Percentiles rank a stretch among this genome's conserved stretches.
Conservation (phyloP, 2,888 invertebrate genomes). For the Galerucella pusilla region DNA sequence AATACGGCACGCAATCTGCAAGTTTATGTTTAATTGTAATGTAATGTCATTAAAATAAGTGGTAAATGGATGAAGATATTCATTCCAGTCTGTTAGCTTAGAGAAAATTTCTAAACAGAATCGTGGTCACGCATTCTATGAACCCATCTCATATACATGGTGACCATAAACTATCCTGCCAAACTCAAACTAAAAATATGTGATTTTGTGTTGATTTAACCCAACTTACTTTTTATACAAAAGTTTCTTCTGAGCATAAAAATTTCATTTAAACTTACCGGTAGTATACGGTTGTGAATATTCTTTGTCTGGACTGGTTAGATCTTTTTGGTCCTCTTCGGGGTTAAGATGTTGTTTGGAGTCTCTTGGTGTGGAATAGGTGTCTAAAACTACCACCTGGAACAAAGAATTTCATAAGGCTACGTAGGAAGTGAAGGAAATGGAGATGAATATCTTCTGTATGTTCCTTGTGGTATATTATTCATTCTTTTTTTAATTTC, state of each 20-base stretch:
- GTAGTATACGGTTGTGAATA: slow-evolving; percentile 69
- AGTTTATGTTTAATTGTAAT: background rate
- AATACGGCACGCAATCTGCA: background rate
- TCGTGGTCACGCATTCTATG: background rate
- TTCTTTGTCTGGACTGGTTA: slow-evolving; percentile 69
- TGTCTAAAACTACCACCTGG: slow-evolving; percentile 79
- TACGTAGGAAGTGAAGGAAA: background rate
- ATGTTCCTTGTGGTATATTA: too few relatives aligned
- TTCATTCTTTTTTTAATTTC: too few relatives aligned
- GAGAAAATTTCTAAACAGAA: too few relatives aligned
- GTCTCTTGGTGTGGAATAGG: slow-evolving; percentile 80
- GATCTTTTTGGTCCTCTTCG: slow-evolving; percentile 65
- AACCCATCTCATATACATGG: too few relatives aligned
- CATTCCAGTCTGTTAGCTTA: background rate
- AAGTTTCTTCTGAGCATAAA: too few relatives aligned
- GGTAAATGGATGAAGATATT: background rate
- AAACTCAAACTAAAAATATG: too few relatives aligned
- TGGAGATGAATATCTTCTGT: too few relatives aligned
- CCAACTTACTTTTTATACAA: too few relatives aligned
- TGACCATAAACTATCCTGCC: too few relatives aligned
- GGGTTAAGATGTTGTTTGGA: slow-evolving; percentile 64
- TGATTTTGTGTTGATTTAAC: too few relatives aligned
- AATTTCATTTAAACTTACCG: slow-evolving; percentile 59
- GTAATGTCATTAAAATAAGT: background rate
- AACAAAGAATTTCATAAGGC: slow-evolving; percentile 51